Evolutionary conservation across 2,797 vertebrate genomes (phyloP).

Genomic region (Alosa sapidissima): DNA sequence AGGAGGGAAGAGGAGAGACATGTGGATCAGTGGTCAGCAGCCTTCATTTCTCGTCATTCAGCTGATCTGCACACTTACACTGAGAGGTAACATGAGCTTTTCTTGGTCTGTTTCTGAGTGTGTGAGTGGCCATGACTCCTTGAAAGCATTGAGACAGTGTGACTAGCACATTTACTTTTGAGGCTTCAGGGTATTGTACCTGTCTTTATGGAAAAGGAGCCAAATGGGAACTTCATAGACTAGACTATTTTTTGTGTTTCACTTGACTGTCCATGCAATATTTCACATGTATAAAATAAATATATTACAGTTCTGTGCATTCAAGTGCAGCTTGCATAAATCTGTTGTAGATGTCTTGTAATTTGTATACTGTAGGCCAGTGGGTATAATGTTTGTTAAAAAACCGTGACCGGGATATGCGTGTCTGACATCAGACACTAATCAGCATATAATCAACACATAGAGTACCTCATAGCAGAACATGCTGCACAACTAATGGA

Average conservation of each 20-base stretch:
- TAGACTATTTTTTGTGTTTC: background rate
- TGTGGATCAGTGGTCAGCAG: background rate
- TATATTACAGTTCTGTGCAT: background rate
- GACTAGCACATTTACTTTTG: background rate
- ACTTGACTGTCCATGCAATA: background rate
- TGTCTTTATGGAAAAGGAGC: background rate
- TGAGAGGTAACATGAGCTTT: constrained; percentile 24
- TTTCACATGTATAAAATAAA: background rate
- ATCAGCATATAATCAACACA: background rate
- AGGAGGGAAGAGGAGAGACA: constrained; percentile 62
- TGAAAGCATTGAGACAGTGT: background rate
- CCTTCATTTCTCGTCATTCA: constrained; percentile 24
- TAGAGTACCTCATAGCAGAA: background rate
- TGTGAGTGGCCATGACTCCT: background rate
- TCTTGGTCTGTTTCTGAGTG: constrained; percentile 8
- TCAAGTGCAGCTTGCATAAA: background rate
- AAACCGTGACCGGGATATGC: too few relatives aligned
- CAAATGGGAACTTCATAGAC: too few relatives aligned
- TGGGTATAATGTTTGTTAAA: background rate
- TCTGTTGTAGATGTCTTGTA: background rate
- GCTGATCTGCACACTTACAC: background rate
- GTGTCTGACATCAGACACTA: background rate
- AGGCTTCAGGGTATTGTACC: background rate
- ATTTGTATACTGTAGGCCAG: background rate
- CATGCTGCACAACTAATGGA: background rate